These are phyloP conservation scores for Pristionchus japonicus DNA, from an alignment of 2,888 invertebrate genomes.

Conservation along the genomic window DNA sequence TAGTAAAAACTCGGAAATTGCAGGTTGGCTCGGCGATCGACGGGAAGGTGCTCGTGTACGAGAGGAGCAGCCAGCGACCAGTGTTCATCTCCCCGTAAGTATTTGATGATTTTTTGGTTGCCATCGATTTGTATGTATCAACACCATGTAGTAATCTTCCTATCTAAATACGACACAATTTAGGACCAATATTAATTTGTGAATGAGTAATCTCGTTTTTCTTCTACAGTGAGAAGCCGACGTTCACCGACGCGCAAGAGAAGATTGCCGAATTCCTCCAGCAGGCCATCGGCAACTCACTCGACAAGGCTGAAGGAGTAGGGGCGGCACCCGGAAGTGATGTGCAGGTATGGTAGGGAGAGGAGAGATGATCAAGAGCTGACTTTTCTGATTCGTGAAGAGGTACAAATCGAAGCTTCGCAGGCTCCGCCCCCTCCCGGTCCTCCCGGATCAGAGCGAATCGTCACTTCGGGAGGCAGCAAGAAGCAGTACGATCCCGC, in stretches of 20 bases:
- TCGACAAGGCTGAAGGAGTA: neutral
- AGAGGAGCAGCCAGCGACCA: constrained; percentile 53
- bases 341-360: neutral
- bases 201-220: too few relatives aligned
- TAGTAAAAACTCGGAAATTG: neutral
- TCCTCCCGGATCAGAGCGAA: neutral
- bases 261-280: constrained; percentile 61
- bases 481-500: constrained; percentile 36
- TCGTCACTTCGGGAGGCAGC: neutral
- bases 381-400: neutral
- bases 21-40: constrained; percentile 39
- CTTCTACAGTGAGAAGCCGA: constrained; percentile 54
- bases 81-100: constrained; percentile 59
- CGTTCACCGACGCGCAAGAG: constrained; percentile 61
- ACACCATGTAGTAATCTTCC: too few relatives aligned
- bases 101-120: neutral
- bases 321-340: constrained; percentile 19
- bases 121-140: too few relatives aligned
- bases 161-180: too few relatives aligned
- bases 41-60: constrained; percentile 51
- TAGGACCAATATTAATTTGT: too few relatives aligned
- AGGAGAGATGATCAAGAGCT: neutral
- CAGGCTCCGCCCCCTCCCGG: constrained; percentile 40
- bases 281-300: constrained; percentile 43
- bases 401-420: too few relatives aligned